These are phyloP conservation scores for Amphipyra berbera DNA, from an alignment of 2,888 invertebrate species.

Conservation along the genomic window DNA sequence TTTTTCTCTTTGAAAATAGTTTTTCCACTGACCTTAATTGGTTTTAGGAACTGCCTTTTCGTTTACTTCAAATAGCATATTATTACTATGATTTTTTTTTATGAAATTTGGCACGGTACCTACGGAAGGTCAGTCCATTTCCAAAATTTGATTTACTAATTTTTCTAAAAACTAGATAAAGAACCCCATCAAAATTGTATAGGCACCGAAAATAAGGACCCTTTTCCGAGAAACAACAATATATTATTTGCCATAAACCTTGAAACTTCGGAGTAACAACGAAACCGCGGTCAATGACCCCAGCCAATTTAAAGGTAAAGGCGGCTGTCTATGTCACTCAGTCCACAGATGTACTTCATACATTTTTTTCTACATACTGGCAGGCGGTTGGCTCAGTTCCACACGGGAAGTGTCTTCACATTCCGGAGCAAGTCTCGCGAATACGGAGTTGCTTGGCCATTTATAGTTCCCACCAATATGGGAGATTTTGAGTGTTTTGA, in stretches of 20 bases:
- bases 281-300: constrained; percentile 39
- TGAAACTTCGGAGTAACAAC: constrained; percentile 8
- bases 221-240: neutral
- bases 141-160: too few species aligned
- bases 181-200: too few species aligned
- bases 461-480: constrained; percentile 23
- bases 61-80: too few species aligned
- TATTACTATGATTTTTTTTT: too few species aligned
- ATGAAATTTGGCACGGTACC: too few species aligned
- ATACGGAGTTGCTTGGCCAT: constrained; percentile 27
- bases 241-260: constrained; percentile 3
- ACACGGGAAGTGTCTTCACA: constrained; percentile 57
- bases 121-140: too few species aligned
- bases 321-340: constrained; percentile 53
- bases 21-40: too few species aligned
- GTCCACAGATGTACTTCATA: constrained; percentile 41
- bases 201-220: neutral
- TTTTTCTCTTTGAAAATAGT: too few species aligned
- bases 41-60: too few species aligned
- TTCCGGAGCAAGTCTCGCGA: constrained; percentile 51
- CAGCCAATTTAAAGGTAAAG: constrained; percentile 43
- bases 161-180: too few species aligned
- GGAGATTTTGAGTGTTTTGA: constrained; percentile 4
- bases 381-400: constrained; percentile 60
- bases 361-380: constrained; percentile 51